Evolutionary conservation across 2,888 invertebrate genomes (phyloP), one percentile per base, ranked within the genome.

Genomic region (Ptychoptera contaminata): DNA sequence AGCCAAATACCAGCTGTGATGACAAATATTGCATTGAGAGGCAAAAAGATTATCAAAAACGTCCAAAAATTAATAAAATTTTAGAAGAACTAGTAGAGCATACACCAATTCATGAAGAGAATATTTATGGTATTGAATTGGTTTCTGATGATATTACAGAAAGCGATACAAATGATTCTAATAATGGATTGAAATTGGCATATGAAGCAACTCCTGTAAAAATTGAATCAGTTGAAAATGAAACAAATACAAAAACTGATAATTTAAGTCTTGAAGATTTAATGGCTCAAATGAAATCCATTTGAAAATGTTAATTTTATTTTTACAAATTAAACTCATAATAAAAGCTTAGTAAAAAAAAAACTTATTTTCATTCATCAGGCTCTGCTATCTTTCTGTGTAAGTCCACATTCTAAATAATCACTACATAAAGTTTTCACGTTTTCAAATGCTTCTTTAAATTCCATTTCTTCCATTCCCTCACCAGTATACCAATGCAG

Each of bases 1-100:
- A 81, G 66, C 97, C 98, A 0, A 98, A 98, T 69, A 74, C 83
- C 0, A 73, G 76, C 49, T 98, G 98, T 65, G 88, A 88, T 53
- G 94, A 98, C 60, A 62, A 58, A 0, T 72, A 74, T 59, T 98
- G 98, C 60, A 65, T 70, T 43, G 55, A 67, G 50, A 69, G 81
- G 5, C 88, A 90, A 58, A 58, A 64, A 45, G 82, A 84, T 57
- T 74, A 69, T 55, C 59, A 63, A 40, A 61, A 55, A 47, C 69
- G 65, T 48, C 79, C 82, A 1, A 71, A 71, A 55, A 67, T 67
- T 16, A 75, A 76, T 42, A 68, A 72, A 40, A 60, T 70, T 15
- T 67, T 67, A 43, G 69, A 68, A 1, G 70, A 69, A 47, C 69
- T 70, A 11, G 67, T 67, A 4, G 74, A 74, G 52, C 57, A 67